Evolutionary conservation across 2,888 invertebrate genomes (phyloP).

Genomic region (Lithophane leautieri): DNA sequence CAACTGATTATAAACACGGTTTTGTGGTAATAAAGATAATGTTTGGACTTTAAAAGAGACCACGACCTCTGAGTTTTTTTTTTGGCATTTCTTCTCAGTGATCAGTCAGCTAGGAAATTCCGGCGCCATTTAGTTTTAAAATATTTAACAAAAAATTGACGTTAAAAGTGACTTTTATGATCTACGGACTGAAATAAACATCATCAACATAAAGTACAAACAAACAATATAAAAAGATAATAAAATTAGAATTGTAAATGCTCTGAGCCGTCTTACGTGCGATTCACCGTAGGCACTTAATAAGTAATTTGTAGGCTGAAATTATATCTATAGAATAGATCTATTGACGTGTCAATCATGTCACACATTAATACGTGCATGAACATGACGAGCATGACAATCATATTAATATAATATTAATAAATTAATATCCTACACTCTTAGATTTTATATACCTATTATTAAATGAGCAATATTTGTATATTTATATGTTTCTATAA

Average conservation of each 20-base stretch:
- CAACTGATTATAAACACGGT: too few species aligned
- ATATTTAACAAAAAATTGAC: background rate
- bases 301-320: conserved; percentile 25
- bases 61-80: background rate
- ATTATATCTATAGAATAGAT: background rate
- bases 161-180: too few species aligned
- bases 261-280: background rate
- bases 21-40: too few species aligned
- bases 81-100: background rate
- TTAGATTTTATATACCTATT: too few species aligned
- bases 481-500: too few species aligned
- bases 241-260: conserved; percentile 30
- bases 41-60: background rate
- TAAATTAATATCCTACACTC: background rate
- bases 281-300: background rate
- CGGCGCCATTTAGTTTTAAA: background rate
- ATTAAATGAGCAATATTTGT: too few species aligned
- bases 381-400: conserved; percentile 5
- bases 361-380: conserved; percentile 2
- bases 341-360: background rate
- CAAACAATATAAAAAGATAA: conserved; percentile 11
- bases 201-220: conserved; percentile 37
- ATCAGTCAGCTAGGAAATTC: background rate
- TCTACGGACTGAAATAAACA: background rate
- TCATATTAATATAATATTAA: background rate